Base-by-base conservation (phyloP, 2,888 invertebrate genomes). In the Ischnura elegans region DNA sequence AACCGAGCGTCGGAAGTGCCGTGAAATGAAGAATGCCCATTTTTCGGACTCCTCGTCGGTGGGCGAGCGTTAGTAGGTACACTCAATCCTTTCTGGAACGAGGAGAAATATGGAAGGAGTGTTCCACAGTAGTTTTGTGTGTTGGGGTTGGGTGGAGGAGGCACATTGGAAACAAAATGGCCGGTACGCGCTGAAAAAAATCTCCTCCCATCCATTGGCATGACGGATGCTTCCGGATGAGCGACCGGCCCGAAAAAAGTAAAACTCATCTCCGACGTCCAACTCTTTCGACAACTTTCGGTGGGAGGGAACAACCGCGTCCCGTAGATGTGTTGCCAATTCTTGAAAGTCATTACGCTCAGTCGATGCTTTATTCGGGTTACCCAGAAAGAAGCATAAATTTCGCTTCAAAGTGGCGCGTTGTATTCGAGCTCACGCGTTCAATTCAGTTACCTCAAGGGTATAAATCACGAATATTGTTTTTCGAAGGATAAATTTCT, bases 81-180 rank as follows among this genome's bases (percentile, higher is more conserved):
- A n/a, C n/a, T n/a, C n/a, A n/a, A n/a, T n/a, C n/a, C 76, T 36
- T 25, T 76, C 29, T 76, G 29, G 76, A 36, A 36, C 10, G 29
- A 36, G 76, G 0, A n/a, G n/a, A n/a, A 25, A 61, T n/a, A n/a
- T 29, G 76, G 36, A 76, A 76, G 76, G 36, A 61, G 51, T 76
- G 76, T 36, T 76, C 36, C 36, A 8, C n/a, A 36, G 76, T 36
- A 16, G 76, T 76, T n/a, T 4, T 13, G 76, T 10, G 61, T 8
- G 42, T 36, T 13, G 43, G 42, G 43, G 55, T 2, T 5, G 51
- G 51, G 51, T 43, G 36, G 90, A 51, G 61, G 25, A 55, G 87
- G 42, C 90, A 55, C 66, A 90, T 90, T 90, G 90, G 90, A 90
- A 66, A 90, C 90, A 90, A 90, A 90, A 90, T 90, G 61, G 61